phyloP scores from a whole-genome alignment of 2,113 vertebrate genomes.

The Aldabrachelys gigantea region DNA sequence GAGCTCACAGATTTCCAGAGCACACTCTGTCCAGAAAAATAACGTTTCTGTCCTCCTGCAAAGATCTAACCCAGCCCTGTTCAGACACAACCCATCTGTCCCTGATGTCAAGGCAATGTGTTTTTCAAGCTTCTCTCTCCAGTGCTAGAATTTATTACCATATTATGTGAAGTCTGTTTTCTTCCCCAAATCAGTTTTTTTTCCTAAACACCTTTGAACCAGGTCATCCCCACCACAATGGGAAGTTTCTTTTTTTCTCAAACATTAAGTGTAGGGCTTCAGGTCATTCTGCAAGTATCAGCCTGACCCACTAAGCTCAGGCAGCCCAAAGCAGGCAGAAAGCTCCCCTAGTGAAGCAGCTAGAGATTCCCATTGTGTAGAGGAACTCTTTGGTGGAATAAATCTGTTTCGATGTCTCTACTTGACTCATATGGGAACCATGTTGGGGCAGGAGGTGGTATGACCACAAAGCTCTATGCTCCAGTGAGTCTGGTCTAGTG shows the following conservation, averaged over 20 bases:
- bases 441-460: neutral
- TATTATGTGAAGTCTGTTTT: neutral
- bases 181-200: neutral
- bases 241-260: neutral
- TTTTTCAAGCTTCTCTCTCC: neutral
- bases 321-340: neutral
- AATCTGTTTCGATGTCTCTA: neutral
- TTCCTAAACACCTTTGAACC: neutral
- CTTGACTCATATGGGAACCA: neutral
- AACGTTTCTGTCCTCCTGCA: neutral
- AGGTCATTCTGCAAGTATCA: neutral
- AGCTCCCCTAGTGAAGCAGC: neutral
- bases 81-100: neutral
- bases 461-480: neutral
- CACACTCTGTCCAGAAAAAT: neutral
- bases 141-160: neutral
- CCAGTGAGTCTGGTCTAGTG: neutral
- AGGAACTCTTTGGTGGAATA: conserved; percentile 6
- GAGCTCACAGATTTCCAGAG: neutral
- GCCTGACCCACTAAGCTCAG: neutral
- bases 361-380: conserved; percentile 45
- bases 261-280: neutral
- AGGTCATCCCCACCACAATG: neutral
- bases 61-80: neutral
- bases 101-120: neutral